Evolutionary conservation across 2,797 vertebrate genomes (phyloP).

Genomic region (Lycodopsis pacificus): DNA sequence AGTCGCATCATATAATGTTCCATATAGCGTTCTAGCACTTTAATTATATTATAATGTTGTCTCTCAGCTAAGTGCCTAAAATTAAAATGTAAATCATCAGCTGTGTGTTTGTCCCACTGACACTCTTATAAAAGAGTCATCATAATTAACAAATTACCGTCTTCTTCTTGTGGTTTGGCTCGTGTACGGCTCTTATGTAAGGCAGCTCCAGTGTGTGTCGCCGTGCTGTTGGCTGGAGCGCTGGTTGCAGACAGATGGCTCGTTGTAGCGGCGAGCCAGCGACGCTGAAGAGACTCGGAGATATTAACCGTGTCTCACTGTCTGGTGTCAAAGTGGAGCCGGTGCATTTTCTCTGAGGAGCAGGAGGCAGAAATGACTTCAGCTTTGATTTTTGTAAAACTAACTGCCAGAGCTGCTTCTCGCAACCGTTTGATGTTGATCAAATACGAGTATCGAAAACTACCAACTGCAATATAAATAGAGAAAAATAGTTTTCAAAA

Average conservation of each 20-base stretch:
- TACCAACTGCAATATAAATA: too few species aligned
- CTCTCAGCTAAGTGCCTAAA: not conserved
- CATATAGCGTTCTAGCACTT: not conserved
- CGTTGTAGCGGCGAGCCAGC: constrained; percentile 16
- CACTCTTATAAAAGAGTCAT: constrained; percentile 4
- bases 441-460: too few species aligned
- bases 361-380: not conserved
- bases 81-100: constrained; percentile 20
- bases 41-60: not conserved
- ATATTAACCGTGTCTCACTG: constrained; percentile 13
- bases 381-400: too few species aligned
- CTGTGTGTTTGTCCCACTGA: constrained; percentile 13
- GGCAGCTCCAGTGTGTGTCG: not conserved
- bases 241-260: constrained; percentile 50
- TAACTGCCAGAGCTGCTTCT: too few species aligned
- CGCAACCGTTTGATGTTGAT: too few species aligned
- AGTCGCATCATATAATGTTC: not conserved
- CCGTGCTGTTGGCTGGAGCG: constrained; percentile 15
- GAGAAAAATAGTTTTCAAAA: too few species aligned
- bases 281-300: constrained; percentile 29
- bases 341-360: not conserved
- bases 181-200: constrained; percentile 28
- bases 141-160: constrained; percentile 20
- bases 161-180: constrained; percentile 15
- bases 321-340: not conserved